These are phyloP conservation scores for Macrostomum lignano DNA, from an alignment of 1,140 invertebrate genomes.

Conservation along the genomic window DNA sequence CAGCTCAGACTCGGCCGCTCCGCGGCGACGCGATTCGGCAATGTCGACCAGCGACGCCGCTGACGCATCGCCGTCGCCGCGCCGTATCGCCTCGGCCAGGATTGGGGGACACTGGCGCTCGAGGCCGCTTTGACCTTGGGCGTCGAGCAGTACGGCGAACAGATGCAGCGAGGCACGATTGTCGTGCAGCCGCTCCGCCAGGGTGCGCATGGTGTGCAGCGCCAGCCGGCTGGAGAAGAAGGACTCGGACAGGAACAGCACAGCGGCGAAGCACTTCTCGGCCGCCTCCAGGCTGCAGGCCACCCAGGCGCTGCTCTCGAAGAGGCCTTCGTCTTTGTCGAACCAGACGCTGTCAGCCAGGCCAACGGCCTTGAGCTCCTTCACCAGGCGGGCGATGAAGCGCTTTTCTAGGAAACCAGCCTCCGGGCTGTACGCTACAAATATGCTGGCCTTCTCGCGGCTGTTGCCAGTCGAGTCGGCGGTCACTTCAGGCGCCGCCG, in stretches of 20 bases:
- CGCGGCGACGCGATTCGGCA: conserved; percentile 3
- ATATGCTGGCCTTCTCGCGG: conserved; percentile 22
- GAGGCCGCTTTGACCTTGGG: no score
- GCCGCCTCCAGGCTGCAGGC: conserved; percentile 19
- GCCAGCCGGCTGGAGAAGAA: conserved; percentile 22
- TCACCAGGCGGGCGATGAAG: conserved; percentile 19
- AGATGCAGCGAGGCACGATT: conserved; percentile 13
- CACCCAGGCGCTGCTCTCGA: conserved; percentile 21
- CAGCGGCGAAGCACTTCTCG: conserved; percentile 18
- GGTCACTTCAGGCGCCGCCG: no score
- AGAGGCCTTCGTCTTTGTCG: conserved; percentile 23
- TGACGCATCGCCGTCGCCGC: conserved; percentile 14
- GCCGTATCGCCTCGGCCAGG: no score
- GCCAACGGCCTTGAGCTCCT: conserved; percentile 22
- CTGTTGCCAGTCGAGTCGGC: no score
- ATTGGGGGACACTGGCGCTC: no score
- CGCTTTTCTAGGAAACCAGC: conserved; percentile 19
- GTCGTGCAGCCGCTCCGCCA: conserved; percentile 14
- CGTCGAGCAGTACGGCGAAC: conserved; percentile 14
- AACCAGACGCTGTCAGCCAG: no score
- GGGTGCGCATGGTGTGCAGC: conserved; percentile 17
- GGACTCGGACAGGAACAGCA: conserved; percentile 18
- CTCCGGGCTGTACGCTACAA: conserved; percentile 24
- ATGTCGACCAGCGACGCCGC: conserved; percentile 11
- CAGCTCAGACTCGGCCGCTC: not conserved